Evolutionary conservation across 2,888 invertebrate genomes (phyloP), one percentile per base, ranked within the genome.

Genomic region (Eristalis arbustorum): DNA sequence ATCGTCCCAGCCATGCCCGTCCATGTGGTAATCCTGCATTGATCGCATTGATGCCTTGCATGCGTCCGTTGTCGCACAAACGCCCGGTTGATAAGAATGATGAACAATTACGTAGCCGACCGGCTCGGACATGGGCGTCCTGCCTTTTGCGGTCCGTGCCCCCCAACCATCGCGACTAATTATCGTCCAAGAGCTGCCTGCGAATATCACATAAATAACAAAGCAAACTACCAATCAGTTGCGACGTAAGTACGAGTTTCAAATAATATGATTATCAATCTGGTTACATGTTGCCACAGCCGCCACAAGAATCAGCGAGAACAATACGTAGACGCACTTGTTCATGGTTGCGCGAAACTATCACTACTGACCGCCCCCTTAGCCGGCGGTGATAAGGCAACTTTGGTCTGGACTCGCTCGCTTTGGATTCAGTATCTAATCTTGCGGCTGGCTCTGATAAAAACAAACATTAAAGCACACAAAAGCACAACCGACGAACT

Each of bases 71-170:
- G 93, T 93, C 88, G 49, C 91, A 90, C 95, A 96, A 0, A 94
- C 95, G 0, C 91, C 92, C 0, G 91, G 92, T 0, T 95, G 95
- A 90, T 94, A 95, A 0, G 95, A 95, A 90, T 96, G 96, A 90
- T 96, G 96, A 79, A 96, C 94, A 66, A 96, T 94, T 37, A 95
- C 95, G 89, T 93, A 95, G 0, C 94, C 94, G 0, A 94, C 95
- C 1, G 95, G 95, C 11, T 80, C 88, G 22, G 92, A 93, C 23
- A 89, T 71, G 89, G 95, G 92, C 37, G 2, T 90, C 28, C 90
- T 88, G 0, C 89, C 88, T 6, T 90, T 93, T 0, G 95, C 91
- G 0, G 93, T 92, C 0, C 91, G 89, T 0, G 95, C 95, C 0
- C 91, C 91, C 96, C 96, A 96, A 63, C 93, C 93, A 0, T 92